Evolutionary conservation across 2,888 invertebrate genomes (phyloP).

Genomic region (Peribatodes rhomboidaria): DNA sequence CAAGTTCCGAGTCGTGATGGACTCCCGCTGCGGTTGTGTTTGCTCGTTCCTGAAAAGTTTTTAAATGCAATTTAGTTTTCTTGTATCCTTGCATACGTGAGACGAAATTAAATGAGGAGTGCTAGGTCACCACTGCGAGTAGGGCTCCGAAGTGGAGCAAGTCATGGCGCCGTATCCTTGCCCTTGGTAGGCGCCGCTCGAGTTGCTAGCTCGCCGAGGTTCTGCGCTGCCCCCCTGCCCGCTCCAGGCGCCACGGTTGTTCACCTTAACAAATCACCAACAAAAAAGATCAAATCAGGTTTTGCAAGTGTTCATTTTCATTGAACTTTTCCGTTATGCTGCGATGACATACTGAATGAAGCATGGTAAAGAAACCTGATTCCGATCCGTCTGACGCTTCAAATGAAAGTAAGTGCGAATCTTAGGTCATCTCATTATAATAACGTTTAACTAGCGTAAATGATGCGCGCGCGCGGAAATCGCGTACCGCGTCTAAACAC

Average conservation of each 20-base stretch:
- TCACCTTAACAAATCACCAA: slow-evolving; percentile 62
- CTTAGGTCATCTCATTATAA: too few species aligned
- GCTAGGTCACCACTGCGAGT: slow-evolving; percentile 72
- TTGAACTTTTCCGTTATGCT: too few species aligned
- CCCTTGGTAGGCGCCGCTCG: slow-evolving; percentile 63
- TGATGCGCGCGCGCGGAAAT: too few species aligned
- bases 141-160: slow-evolving; percentile 78
- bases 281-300: not conserved
- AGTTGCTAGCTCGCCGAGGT: slow-evolving; percentile 67
- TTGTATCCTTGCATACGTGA: not conserved
- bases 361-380: too few species aligned
- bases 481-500: too few species aligned
- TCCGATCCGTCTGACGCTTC: too few species aligned
- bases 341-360: too few species aligned
- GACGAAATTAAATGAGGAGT: not conserved
- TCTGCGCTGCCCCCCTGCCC: slow-evolving; percentile 71
- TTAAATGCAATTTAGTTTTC: too few species aligned
- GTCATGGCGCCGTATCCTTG: slow-evolving; percentile 81
- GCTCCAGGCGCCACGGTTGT: slow-evolving; percentile 80
- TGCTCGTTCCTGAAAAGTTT: slow-evolving; percentile 77
- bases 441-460: too few species aligned
- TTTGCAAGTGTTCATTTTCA: too few species aligned
- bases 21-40: slow-evolving; percentile 72
- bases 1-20: slow-evolving; percentile 72
- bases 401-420: too few species aligned